Base-by-base conservation (phyloP, 2,113 vertebrate genomes). In the Sardina pilchardus region DNA sequence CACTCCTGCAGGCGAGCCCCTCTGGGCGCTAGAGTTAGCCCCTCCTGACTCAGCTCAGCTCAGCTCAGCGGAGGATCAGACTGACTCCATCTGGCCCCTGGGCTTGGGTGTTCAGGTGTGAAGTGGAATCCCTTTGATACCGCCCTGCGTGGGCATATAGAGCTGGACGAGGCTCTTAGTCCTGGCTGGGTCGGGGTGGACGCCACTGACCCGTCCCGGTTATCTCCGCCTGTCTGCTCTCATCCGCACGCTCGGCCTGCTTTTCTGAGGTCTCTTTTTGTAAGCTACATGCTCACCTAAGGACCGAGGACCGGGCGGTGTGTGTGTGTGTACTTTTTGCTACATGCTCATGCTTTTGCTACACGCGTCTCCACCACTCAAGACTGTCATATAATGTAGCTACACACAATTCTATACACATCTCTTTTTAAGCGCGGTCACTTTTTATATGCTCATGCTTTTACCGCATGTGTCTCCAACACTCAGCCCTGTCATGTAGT, bases 1-100 rank as follows among this genome's bases (percentile, higher is more conserved):
- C 4, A 36, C 39, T 78, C 30, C 6, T 14, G 71, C 36, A 78
- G 71, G 26, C 17, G 30, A 78, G 26, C 63, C n/a, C 63, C 9
- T 59, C 19, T 7, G 1, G 53, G 6, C 19, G 4, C 21, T 14
- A 24, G 16, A 78, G 71, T 16, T 78, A 30, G 4, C 71, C 17
- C 71, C 71, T 78, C 14, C 4, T 78, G 71, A 78, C 71, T 36
- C 71, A 36, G 71, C 71, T 78, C 71, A 78, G 71, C 71, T 36
- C 71, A 36, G 71, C 71, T 78, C 71, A 78, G 71, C 39, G 71
- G 71, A 78, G 71, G 71, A 78, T 78, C 36, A 17, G 17, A 17
- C 71, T 78, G 71, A 30, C 39, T 67, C 71, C 17, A 34, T 17
- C 71, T 78, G 30, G 14, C 71, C 30, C 71, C 34, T 34, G 30